Conservation (phyloP, 2,797 vertebrate species). For the Gymnocypris eckloni region DNA sequence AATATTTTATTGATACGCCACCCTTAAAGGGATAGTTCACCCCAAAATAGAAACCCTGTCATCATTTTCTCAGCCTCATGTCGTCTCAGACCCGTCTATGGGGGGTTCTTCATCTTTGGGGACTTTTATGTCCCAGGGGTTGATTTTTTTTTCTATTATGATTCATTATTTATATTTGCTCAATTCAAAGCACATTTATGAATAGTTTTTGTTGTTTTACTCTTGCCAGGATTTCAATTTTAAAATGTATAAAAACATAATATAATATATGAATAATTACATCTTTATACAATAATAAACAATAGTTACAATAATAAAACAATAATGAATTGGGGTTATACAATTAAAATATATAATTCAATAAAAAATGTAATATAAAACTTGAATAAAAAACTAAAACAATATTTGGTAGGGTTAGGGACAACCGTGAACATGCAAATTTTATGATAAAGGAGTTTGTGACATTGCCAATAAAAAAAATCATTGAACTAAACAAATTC, state of each 20-base stretch:
- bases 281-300: neutral
- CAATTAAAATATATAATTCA: neutral
- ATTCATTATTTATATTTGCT: neutral
- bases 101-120: neutral
- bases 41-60: constrained; percentile 4
- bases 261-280: neutral
- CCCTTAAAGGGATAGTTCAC: constrained; percentile 6
- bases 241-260: neutral
- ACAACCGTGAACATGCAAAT: neutral
- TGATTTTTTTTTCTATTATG: neutral
- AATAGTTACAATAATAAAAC: neutral
- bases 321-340: neutral
- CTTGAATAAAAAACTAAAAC: no score
- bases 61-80: neutral
- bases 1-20: neutral
- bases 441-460: neutral
- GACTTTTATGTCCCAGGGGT: neutral
- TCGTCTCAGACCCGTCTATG: neutral
- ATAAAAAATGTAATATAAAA: no score
- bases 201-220: neutral
- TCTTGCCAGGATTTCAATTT: neutral
- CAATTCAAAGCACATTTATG: neutral
- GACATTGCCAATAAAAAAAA: neutral
- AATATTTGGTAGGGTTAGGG: no score
- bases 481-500: neutral